These are phyloP conservation scores for Tretioscincus oriximinensis DNA, from an alignment of 2,113 vertebrate genomes.

Conservation along the genomic window DNA sequence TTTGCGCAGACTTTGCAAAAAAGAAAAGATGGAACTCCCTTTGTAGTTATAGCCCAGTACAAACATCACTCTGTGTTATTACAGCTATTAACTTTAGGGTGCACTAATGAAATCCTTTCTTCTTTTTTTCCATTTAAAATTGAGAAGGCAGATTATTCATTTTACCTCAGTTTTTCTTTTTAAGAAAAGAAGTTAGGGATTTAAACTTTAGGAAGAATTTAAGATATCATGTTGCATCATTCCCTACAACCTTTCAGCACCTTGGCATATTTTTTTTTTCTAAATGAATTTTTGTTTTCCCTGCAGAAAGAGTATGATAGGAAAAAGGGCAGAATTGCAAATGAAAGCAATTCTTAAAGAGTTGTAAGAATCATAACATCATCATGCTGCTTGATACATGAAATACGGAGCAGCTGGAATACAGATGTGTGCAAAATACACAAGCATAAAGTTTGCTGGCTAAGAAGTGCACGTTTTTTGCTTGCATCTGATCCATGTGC, in stretches of 20 bases:
- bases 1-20: too few relatives aligned
- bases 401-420: background rate
- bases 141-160: background rate
- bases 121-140: background rate
- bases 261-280: background rate
- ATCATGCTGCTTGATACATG: background rate
- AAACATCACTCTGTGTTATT: background rate
- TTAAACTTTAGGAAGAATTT: background rate
- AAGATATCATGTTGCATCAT: background rate
- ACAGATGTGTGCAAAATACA: background rate
- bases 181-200: too few relatives aligned
- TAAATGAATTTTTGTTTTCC: background rate
- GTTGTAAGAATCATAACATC: background rate
- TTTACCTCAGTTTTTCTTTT: background rate
- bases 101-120: background rate
- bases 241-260: background rate
- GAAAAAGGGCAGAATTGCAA: background rate
- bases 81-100: background rate
- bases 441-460: background rate
- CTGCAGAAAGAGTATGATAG: background rate
- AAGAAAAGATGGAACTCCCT: too few relatives aligned
- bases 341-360: background rate
- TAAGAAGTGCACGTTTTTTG: background rate
- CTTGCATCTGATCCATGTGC: background rate
- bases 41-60: too few relatives aligned